Evolutionary conservation across 2,888 invertebrate genomes (phyloP), one percentile per base, ranked within the genome.

Genomic region (Trachelus iudaicus): DNA sequence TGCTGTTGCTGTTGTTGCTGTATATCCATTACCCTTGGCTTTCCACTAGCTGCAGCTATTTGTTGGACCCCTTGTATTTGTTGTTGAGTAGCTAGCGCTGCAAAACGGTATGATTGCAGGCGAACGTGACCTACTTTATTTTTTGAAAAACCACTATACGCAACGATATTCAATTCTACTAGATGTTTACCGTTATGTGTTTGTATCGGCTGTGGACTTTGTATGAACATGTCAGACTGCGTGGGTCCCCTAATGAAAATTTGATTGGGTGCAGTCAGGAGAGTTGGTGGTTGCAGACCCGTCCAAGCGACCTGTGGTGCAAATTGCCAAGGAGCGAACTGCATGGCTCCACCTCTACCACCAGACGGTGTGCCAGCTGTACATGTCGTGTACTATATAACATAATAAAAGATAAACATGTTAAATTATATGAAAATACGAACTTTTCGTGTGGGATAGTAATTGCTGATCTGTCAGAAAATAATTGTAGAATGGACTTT

Each of bases 201-300:
- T 88, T 95, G 95, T 78, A 95, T 93, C 0, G 94, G 92, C 81
- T 94, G 94, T 23, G 97, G 96, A 83, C 95, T 95, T 86, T 96
- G 96, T 85, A 97, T 97, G 89, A 96, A 97, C 96, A 98, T 96
- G 89, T 97, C 97, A 1, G 95, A 94, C 88, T 96, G 97, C 3
- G 91, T 89, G 0, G 95, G 94, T 33, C 96, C 96, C 69, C 97
- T 92, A 83, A 97, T 97, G 90, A 96, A 96, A 86, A 97, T 97
- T 11, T 96, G 96, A 92, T 96, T 97, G 30, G 95, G 96, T 0
- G 95, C 94, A 12, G 92, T 91, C 15, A 96, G 92, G 9, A 96
- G 91, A 0, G 95, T 93, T 68, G 94, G 94, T 0, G 95, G 95
- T 85, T 95, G 96, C 34, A 96, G 89, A 0, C 95, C 95, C 0